phyloP scores from a whole-genome alignment of 2,888 invertebrate genomes.

The Chrysolina haemoptera region DNA sequence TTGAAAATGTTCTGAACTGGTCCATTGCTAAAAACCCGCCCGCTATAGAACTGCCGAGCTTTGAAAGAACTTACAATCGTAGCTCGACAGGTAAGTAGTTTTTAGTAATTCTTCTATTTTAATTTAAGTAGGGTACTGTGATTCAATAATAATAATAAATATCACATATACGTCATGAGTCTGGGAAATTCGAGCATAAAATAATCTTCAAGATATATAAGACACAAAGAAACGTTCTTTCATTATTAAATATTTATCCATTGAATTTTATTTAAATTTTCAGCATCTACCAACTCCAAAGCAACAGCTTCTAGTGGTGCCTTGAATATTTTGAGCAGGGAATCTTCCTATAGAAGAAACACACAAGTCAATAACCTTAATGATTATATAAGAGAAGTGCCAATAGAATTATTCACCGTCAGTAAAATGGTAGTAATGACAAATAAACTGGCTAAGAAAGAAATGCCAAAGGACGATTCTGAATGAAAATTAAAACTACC shows the following conservation, averaged over 20 bases:
- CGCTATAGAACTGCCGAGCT: slow-evolving; percentile 56
- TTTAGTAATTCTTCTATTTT: not conserved
- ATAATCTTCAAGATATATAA: too few species aligned
- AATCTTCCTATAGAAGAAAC: slow-evolving; percentile 41
- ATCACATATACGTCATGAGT: too few species aligned
- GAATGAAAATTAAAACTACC: slow-evolving; percentile 1
- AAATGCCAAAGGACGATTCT: slow-evolving; percentile 23
- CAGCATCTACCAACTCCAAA: slow-evolving; percentile 54
- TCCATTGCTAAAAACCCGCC: slow-evolving; percentile 65
- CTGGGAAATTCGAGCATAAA: too few species aligned
- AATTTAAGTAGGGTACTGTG: too few species aligned
- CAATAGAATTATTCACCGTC: slow-evolving; percentile 66
- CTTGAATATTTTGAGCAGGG: slow-evolving; percentile 44
- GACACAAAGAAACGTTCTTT: not conserved
- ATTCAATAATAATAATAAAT: not conserved
- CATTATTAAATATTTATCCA: too few species aligned
- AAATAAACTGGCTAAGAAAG: slow-evolving; percentile 32
- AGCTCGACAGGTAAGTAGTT: slow-evolving; percentile 36
- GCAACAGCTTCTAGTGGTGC: slow-evolving; percentile 48
- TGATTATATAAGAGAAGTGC: slow-evolving; percentile 65
- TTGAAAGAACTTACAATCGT: slow-evolving; percentile 43
- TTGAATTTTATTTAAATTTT: slow-evolving; percentile 29
- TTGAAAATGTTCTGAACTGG: slow-evolving; percentile 68
- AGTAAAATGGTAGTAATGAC: slow-evolving; percentile 62
- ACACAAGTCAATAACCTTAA: slow-evolving; percentile 47